phyloP scores from a whole-genome alignment of 2,113 vertebrate species.

The Lampris megalopsis region DNA sequence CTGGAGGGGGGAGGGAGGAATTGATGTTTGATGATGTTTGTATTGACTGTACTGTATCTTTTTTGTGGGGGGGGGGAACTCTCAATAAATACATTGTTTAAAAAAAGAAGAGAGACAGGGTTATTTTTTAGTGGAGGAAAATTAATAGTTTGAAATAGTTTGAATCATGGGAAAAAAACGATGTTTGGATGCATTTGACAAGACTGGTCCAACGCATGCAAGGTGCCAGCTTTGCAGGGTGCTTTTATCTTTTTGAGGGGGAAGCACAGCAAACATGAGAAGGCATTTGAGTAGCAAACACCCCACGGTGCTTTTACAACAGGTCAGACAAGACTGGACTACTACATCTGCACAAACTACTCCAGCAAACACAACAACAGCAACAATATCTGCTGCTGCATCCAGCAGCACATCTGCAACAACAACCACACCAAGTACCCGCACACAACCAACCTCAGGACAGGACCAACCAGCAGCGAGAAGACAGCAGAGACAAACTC shows the following conservation, averaged over 20 bases:
- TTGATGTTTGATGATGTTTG: too few species aligned
- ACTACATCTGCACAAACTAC: background rate
- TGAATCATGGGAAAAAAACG: background rate
- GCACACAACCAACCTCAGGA: background rate
- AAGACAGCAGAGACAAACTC: background rate
- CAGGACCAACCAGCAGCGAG: background rate
- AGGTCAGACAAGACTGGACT: background rate
- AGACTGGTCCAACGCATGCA: background rate
- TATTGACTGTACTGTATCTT: too few species aligned
- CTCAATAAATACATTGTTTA: too few species aligned
- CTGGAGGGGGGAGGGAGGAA: too few species aligned
- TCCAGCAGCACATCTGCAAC: background rate
- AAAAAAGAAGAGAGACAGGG: too few species aligned
- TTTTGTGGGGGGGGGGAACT: too few species aligned
- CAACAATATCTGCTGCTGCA: background rate
- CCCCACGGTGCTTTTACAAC: background rate
- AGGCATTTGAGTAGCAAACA: too few species aligned
- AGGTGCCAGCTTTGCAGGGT: background rate
- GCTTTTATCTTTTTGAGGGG: background rate
- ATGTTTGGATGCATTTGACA: background rate
- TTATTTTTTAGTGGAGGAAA: too few species aligned
- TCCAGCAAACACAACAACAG: background rate
- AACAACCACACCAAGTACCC: background rate
- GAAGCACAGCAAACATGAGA: background rate
- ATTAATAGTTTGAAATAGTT: too few species aligned